Evolutionary conservation across 2,888 invertebrate species (phyloP).

Genomic region (Ophonus ardosiacus): DNA sequence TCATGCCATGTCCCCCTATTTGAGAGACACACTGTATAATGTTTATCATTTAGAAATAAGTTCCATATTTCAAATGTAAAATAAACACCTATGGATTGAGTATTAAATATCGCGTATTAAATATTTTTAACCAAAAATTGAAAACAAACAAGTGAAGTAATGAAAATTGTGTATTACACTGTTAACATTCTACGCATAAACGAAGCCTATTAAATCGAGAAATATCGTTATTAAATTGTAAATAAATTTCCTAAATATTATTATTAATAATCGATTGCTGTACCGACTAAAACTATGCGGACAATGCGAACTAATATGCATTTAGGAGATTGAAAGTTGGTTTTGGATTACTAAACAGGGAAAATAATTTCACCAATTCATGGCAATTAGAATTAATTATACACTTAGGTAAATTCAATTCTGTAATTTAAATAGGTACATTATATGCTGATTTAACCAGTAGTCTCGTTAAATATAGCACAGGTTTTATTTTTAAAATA

Average conservation of each 20-base stretch:
- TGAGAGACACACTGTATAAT: too few species aligned
- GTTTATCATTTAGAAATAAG: not conserved
- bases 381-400: not conserved
- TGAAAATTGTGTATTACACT: constrained; percentile 4
- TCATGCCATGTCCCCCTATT: too few species aligned
- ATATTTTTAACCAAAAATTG: constrained; percentile 33
- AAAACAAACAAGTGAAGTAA: constrained; percentile 12
- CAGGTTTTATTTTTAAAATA: not conserved
- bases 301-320: constrained; percentile 18
- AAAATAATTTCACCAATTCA: not conserved
- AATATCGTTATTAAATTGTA: constrained; percentile 51
- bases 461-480: not conserved
- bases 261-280: constrained; percentile 46
- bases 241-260: constrained; percentile 38
- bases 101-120: constrained; percentile 8
- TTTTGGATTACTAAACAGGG: not conserved
- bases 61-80: not conserved
- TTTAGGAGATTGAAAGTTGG: not conserved
- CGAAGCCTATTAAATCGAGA: constrained; percentile 55
- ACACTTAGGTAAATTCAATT: not conserved
- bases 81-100: not conserved
- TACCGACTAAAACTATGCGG: constrained; percentile 17
- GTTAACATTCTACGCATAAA: constrained; percentile 20
- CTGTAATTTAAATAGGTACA: not conserved
- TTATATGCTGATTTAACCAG: not conserved